Conservation (phyloP, 2,888 invertebrate genomes). For the Drosophila prolongata region DNA sequence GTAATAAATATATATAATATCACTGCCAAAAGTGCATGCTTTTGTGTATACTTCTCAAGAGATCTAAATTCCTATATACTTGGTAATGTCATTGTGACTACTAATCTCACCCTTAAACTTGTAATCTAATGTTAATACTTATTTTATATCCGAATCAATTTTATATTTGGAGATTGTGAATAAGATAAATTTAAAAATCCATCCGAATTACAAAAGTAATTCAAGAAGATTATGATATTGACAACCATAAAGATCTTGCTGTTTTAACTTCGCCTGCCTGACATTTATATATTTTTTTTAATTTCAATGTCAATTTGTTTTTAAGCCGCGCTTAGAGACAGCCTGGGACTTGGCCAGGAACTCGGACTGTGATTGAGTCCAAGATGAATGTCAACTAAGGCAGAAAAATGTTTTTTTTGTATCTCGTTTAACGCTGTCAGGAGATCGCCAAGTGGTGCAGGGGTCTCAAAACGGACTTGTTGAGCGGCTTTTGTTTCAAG, state of each 20-base stretch:
- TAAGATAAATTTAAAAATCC: no score
- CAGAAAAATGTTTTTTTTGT: conserved; percentile 25
- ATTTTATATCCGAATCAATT: no score
- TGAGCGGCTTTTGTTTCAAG: conserved; percentile 53
- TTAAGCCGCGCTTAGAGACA: conserved; percentile 22
- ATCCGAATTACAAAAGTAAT: no score
- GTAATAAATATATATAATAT: background rate
- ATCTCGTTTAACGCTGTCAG: conserved; percentile 59
- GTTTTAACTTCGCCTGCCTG: background rate
- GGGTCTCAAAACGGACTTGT: conserved; percentile 41
- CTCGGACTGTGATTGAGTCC: conserved; percentile 4
- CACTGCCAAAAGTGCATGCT: no score
- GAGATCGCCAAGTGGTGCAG: conserved; percentile 10
- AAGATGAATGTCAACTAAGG: conserved; percentile 38
- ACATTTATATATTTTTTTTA: conserved; percentile 24
- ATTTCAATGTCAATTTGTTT: conserved; percentile 53
- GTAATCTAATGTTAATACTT: no score
- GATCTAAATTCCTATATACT: no score
- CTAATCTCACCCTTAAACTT: no score
- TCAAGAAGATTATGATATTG: no score
- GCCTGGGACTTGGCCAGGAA: conserved; percentile 24
- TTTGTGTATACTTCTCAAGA: no score
- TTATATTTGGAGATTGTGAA: no score
- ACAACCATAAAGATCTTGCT: background rate
- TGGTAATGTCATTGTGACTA: no score